These are phyloP conservation scores for Corythornis madagascariensis DNA, from an alignment of 2,113 vertebrate genomes.

Conservation along the genomic window DNA sequence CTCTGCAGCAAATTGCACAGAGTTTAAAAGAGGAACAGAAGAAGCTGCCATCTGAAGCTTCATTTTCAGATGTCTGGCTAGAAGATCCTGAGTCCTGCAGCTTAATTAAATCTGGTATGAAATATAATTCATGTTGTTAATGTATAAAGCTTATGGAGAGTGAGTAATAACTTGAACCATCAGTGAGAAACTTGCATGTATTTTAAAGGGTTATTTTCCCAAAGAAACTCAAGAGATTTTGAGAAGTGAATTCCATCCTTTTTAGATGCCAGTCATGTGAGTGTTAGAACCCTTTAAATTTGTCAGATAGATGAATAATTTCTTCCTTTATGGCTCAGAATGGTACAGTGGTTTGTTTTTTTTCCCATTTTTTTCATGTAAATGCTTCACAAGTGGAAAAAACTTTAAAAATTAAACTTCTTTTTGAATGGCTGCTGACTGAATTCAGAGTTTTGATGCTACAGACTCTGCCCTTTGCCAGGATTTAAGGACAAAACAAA, in stretches of 20 bases:
- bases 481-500: background rate
- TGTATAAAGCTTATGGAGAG: background rate
- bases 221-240: background rate
- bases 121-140: background rate
- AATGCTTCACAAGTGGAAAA: background rate
- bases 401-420: background rate
- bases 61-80: conserved; percentile 88
- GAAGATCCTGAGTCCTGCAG: conserved; percentile 82
- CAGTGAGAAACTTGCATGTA: background rate
- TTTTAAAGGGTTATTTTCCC: background rate
- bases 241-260: background rate
- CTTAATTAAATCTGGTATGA: conserved; percentile 82
- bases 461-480: background rate
- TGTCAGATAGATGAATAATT: background rate
- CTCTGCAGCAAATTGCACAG: conserved; percentile 90
- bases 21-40: conserved; percentile 96
- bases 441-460: background rate
- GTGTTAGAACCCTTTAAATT: background rate
- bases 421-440: background rate
- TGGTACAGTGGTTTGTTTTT: background rate
- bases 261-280: background rate
- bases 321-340: background rate
- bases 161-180: background rate
- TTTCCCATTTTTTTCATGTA: too few species aligned
- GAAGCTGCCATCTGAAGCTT: conserved; percentile 80